Conservation (phyloP, 2,113 vertebrate species). For the Cyprinodon brontotheroides region DNA sequence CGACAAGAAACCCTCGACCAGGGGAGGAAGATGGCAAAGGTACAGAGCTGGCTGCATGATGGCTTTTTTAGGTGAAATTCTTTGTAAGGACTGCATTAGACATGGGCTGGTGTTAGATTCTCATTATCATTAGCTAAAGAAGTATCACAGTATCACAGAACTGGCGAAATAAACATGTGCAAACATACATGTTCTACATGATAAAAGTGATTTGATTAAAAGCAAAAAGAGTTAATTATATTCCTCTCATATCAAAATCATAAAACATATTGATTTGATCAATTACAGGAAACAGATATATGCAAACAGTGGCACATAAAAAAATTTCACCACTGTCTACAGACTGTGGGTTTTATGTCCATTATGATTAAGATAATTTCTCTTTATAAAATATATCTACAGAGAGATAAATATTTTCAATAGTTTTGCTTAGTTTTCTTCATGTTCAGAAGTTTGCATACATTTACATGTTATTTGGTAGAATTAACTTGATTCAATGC, state of each 20-base stretch:
- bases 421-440: background rate
- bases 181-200: background rate
- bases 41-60: constrained; percentile 49
- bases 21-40: constrained; percentile 94
- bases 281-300: background rate
- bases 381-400: background rate
- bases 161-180: background rate
- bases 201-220: background rate
- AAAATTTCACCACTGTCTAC: background rate
- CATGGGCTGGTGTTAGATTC: background rate
- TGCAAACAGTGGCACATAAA: background rate
- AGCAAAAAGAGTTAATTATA: background rate
- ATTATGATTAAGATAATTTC: background rate
- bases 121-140: background rate
- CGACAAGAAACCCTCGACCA: constrained; percentile 90
- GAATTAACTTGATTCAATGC: too few species aligned
- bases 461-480: too few species aligned
- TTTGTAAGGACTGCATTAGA: constrained; percentile 2
- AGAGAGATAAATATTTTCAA: background rate
- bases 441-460: too few species aligned
- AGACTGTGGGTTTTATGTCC: background rate
- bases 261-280: background rate
- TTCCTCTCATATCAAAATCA: background rate
- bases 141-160: background rate
- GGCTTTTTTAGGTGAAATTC: background rate